These are phyloP conservation scores for Donacobius atricapilla DNA, from an alignment of 2,113 vertebrate species.

Conservation along the genomic window DNA sequence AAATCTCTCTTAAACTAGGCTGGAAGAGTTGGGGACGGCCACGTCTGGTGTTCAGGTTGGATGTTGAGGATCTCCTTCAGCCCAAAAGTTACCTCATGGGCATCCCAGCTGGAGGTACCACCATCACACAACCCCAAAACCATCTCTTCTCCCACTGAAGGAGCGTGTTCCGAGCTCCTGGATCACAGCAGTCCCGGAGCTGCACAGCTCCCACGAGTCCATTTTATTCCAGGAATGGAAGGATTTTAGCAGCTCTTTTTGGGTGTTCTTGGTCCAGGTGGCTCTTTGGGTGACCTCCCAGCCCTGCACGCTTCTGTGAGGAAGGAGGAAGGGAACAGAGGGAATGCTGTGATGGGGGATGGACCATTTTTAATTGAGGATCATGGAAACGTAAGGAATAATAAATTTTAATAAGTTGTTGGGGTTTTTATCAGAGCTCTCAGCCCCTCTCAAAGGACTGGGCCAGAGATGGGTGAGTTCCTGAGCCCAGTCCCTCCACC, in stretches of 20 bases:
- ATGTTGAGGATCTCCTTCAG: neutral
- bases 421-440: neutral
- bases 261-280: neutral
- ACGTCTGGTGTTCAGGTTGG: neutral
- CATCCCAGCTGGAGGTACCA: neutral
- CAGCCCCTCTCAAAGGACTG: neutral
- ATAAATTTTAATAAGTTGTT: neutral
- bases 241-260: neutral
- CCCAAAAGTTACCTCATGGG: neutral
- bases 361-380: neutral
- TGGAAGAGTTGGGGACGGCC: neutral
- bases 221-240: neutral
- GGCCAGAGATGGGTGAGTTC: neutral
- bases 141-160: neutral
- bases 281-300: neutral
- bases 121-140: too few species aligned
- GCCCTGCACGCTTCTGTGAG: neutral
- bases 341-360: neutral
- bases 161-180: neutral
- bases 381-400: neutral
- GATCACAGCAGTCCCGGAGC: neutral
- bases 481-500: neutral
- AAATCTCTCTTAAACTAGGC: neutral
- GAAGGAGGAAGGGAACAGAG: neutral
- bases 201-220: neutral